phyloP scores from a whole-genome alignment of 1,140 invertebrate species.

The Hirudo medicinalis region DNA sequence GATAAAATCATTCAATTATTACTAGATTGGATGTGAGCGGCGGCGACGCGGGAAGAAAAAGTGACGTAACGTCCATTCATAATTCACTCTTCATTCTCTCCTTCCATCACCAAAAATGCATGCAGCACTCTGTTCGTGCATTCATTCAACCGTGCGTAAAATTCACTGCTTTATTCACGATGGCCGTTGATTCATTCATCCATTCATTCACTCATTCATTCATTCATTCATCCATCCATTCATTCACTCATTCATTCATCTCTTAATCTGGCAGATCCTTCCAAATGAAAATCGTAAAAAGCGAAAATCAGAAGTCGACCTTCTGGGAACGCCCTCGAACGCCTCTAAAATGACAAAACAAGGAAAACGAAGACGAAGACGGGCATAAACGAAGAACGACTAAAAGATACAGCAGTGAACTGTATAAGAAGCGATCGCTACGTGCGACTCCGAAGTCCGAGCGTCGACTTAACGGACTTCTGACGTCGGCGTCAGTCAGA shows the following conservation, averaged over 20 bases:
- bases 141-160: not conserved
- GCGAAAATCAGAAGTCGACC: too few relatives aligned
- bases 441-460: too few relatives aligned
- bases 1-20: too few relatives aligned
- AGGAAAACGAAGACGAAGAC: not conserved
- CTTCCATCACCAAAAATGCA: too few relatives aligned
- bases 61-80: too few relatives aligned
- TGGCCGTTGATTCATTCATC: not conserved
- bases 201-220: not conserved
- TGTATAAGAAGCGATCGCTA: too few relatives aligned
- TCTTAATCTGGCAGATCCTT: not conserved
- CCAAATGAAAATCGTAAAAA: not conserved
- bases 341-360: constrained; percentile 1
- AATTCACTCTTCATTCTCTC: too few relatives aligned
- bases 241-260: not conserved
- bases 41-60: too few relatives aligned
- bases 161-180: not conserved
- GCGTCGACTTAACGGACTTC: too few relatives aligned
- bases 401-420: too few relatives aligned
- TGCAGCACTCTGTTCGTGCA: not conserved
- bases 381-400: not conserved
- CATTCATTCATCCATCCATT: not conserved
- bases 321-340: not conserved
- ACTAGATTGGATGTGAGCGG: too few relatives aligned
- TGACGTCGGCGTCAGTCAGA: too few relatives aligned